These are phyloP conservation scores for Stenurella melanura DNA, from an alignment of 2,888 invertebrate species.

Conservation along the genomic window DNA sequence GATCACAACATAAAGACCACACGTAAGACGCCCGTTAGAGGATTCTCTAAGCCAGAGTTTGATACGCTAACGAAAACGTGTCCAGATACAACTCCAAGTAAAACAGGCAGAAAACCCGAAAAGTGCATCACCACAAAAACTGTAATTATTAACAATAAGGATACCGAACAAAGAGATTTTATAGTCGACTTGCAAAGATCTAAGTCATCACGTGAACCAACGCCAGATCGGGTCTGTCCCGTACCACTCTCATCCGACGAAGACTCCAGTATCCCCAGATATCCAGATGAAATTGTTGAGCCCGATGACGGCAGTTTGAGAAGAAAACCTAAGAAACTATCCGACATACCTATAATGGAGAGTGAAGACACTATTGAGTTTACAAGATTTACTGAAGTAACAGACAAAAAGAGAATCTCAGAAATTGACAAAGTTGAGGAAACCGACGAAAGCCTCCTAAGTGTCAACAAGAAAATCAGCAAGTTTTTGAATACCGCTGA, in stretches of 20 bases:
- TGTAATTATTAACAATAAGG: constrained; percentile 71
- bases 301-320: constrained; percentile 80
- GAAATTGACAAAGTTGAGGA: constrained; percentile 71
- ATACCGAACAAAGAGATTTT: constrained; percentile 76
- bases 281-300: constrained; percentile 84
- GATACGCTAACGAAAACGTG: constrained; percentile 7
- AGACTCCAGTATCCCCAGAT: constrained; percentile 79
- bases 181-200: constrained; percentile 83
- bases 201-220: constrained; percentile 84
- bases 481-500: constrained; percentile 71
- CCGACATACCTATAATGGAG: constrained; percentile 77
- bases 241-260: constrained; percentile 78
- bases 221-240: constrained; percentile 83
- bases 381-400: constrained; percentile 66
- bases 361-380: constrained; percentile 78
- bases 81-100: constrained; percentile 12
- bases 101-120: constrained; percentile 51
- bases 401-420: constrained; percentile 61
- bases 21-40: constrained; percentile 69
- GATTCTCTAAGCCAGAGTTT: neutral
- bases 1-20: constrained; percentile 14
- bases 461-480: constrained; percentile 77
- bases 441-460: constrained; percentile 75
- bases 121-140: constrained; percentile 76
- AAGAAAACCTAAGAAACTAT: constrained; percentile 70